Percentiles rank a stretch among this genome's conserved stretches.
Evolutionary conservation across 2,888 invertebrate species (phyloP).

Genomic region (Empis stercorea): DNA sequence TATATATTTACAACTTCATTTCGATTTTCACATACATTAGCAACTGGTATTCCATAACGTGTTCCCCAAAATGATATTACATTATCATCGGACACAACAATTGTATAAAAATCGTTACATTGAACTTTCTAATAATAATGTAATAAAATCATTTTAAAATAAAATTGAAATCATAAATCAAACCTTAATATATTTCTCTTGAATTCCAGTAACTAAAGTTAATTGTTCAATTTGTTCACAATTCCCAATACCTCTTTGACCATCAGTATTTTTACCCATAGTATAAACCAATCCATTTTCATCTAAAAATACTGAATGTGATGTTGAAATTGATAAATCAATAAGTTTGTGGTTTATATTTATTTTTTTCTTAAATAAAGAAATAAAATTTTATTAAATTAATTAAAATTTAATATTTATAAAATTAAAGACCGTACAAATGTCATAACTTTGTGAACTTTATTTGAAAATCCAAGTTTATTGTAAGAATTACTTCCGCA

Average conservation of each 20-base stretch:
- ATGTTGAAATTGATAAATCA: conserved; percentile 45
- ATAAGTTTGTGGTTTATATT: conserved; percentile 43
- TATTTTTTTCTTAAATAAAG: conserved; percentile 33
- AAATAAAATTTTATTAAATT: conserved; percentile 24
- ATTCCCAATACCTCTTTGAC: conserved; percentile 45
- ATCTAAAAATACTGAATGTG: conserved; percentile 49
- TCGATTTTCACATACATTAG: conserved; percentile 9
- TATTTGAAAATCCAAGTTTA: conserved; percentile 46
- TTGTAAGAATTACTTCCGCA: conserved; percentile 51
- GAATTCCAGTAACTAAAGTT: conserved; percentile 27
- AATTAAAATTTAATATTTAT: conserved; percentile 4
- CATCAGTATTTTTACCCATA: conserved; percentile 50
- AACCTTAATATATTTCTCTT: conserved; percentile 29
- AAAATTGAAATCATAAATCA: conserved; percentile 1
- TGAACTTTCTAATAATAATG: conserved; percentile 40
- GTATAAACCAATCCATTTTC: conserved; percentile 50
- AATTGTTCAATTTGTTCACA: conserved; percentile 22
- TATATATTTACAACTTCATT: not conserved
- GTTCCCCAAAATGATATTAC: conserved; percentile 59
- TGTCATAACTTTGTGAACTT: conserved; percentile 25
- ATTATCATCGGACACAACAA: conserved; percentile 51
- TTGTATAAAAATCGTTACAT: conserved; percentile 51
- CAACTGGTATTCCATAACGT: conserved; percentile 32
- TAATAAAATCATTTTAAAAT: conserved; percentile 1
- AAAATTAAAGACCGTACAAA: conserved; percentile 21